Evolutionary conservation across 2,888 invertebrate genomes (phyloP), one percentile per base, ranked within the genome.

Genomic region (Lycia hirtaria): DNA sequence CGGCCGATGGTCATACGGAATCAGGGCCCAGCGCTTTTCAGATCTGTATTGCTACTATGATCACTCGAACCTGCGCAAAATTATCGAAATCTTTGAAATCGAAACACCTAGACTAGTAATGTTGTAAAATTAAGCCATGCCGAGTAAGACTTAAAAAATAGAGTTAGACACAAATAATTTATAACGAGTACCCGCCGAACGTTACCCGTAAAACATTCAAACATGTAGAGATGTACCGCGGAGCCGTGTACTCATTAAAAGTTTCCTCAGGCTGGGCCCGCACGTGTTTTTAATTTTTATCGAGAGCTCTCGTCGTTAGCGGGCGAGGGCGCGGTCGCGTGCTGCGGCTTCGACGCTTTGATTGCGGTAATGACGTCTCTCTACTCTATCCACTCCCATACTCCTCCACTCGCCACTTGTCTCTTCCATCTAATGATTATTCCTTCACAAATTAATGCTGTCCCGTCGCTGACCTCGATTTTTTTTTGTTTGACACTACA

Each of bases 281-380:
- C 91, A 91, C 91, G 90, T 92, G 92, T 92, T 92, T 92, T 92
- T 92, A 92, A 91, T 92, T 92, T 92, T 91, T 92, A 92, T 92
- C 91, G 92, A 92, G 91, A 91, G 90, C 87, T 76, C 91, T 92
- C 85, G 78, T 88, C 87, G 89, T 88, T 88, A 87, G 78, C 75
- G 80, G 80, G 67, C 72, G 43, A 40, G 66, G 65, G 70, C 26
- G 17, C 44, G 35, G 54, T 48, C 54, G 62, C 76, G 75, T 76
- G 76, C 81, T 80, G 83, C 80, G 84, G 85, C 80, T 80, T 79
- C 10, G 41, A 12, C 28, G 41, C 90, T 92, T 91, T 92, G 92
- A 92, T 91, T 92, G 91, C 88, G 87, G 88, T 92, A 92, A 92
- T 91, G 92, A 91, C 84, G 87, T 88, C 88, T 84, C 84, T 47